Evolutionary conservation across 2,888 invertebrate genomes (phyloP).

Genomic region (Andrena marginata): DNA sequence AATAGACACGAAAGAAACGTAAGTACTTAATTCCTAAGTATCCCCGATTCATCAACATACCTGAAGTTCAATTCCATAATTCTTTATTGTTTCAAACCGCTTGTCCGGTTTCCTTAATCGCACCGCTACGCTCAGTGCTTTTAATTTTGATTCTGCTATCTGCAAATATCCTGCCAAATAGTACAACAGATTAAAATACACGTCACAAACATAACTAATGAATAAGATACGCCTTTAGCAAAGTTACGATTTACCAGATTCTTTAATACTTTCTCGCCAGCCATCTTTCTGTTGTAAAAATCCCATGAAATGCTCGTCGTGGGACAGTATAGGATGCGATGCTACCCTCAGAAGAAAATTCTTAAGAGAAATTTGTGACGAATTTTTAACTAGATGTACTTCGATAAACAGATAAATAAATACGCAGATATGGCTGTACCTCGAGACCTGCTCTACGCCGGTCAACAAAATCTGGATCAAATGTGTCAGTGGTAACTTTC

Average conservation of each 20-base stretch:
- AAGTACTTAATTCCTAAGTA: background rate
- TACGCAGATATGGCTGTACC: constrained; percentile 79
- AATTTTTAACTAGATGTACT: background rate
- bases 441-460: constrained; percentile 93
- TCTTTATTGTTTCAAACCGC: constrained; percentile 91
- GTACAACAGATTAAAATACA: constrained; percentile 14
- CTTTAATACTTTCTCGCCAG: constrained; percentile 92
- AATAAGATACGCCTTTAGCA: background rate
- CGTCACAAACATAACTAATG: background rate
- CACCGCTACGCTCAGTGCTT: constrained; percentile 91
- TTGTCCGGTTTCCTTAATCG: constrained; percentile 91
- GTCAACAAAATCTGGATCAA: constrained; percentile 94
- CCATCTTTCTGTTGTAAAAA: constrained; percentile 92
- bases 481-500: constrained; percentile 91
- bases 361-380: constrained; percentile 76
- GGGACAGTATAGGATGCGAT: constrained; percentile 90
- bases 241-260: constrained; percentile 87
- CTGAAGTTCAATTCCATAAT: constrained; percentile 91
- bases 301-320: constrained; percentile 91
- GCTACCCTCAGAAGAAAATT: constrained; percentile 92
- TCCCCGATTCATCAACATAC: constrained; percentile 80
- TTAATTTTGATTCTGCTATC: constrained; percentile 92
- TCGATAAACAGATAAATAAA: background rate
- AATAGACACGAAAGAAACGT: background rate
- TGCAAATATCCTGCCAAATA: constrained; percentile 88